Base-by-base conservation (phyloP, 35 echinoderm and acorn worm genomes). In the Diadema setosum region DNA sequence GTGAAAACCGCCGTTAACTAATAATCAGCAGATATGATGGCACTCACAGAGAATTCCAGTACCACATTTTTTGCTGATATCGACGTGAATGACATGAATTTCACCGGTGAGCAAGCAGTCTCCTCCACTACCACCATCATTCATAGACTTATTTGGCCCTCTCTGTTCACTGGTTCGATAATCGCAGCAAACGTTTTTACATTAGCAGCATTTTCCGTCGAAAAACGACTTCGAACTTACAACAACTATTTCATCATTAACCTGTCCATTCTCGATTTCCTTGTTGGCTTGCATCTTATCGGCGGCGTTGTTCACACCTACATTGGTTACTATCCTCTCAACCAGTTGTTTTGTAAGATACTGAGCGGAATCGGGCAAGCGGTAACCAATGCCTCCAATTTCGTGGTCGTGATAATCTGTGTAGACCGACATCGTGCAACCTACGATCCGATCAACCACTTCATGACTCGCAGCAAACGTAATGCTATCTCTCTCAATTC, bases 231-330 rank as follows among this genome's bases (percentile, higher is more conserved):
- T 16, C 85, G 85, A 24, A 87, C 85, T 12, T 87, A 87, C 44
- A 70, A 48, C 41, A 87, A 87, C 85, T 87, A 46, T 16, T 87
- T 87, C 15, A 87, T 87, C 40, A 87, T 87, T n/a, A 87, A 87
- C 42, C 64, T 87, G 35, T 24, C 26, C 65, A 70, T 87, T 65
- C 34, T 57, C 1, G 85, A 87, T 34, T 49, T 87, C 39, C 33
- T 65, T 14, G n/a, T 27, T 3, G 85, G 85, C 21, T 73, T 87
- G 26, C 27, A 35, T 18, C 64, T 75, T 24, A 65, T 70, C 41
- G 25, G 43, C 5, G 8, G 12, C 5, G 24, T 48, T 8, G 30
- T 34, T 15, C 45, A 73, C 40, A 50, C 45, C 5, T 48, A 58
- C 42, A 35, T 73, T 25, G 65, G 85, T 7, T 31, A 44, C 45